Percentiles rank a stretch among this genome's conserved stretches.
These are phyloP conservation scores for Antheraea assamensis DNA, from an alignment of 2,888 invertebrate species.

Conservation along the genomic window DNA sequence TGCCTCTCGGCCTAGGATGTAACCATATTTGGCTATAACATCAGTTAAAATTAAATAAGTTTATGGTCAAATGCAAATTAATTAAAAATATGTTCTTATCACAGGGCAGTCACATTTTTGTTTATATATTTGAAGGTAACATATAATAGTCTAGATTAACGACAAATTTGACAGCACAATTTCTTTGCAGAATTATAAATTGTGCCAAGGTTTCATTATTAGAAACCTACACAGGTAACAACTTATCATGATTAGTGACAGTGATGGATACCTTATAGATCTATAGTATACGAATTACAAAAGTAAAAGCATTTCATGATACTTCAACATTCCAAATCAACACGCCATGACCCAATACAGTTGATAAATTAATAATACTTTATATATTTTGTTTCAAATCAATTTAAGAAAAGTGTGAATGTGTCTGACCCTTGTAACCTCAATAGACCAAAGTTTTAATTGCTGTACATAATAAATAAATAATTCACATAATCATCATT, in stretches of 20 bases:
- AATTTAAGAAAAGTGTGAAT: background rate
- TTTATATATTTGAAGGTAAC: too few species aligned
- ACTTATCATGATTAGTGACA: background rate
- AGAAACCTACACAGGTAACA: background rate
- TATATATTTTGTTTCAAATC: too few species aligned
- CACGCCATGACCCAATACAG: background rate
- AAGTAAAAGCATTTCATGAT: background rate
- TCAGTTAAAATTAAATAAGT: background rate
- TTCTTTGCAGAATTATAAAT: background rate
- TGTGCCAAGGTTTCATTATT: background rate
- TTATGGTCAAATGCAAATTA: background rate
- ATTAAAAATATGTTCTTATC: too few species aligned
- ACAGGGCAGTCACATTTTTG: too few species aligned
- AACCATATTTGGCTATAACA: background rate
- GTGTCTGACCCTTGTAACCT: too few species aligned
- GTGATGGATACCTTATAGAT: background rate
- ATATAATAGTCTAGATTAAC: too few species aligned
- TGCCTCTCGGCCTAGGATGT: background rate
- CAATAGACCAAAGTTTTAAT: too few species aligned
- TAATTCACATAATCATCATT: too few species aligned
- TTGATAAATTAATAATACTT: background rate
- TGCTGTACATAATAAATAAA: too few species aligned
- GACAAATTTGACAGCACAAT: background rate
- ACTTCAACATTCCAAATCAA: background rate
- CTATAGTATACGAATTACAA: background rate